Conservation (phyloP, 2,797 vertebrate species). For the Gorsachius magnificus region DNA sequence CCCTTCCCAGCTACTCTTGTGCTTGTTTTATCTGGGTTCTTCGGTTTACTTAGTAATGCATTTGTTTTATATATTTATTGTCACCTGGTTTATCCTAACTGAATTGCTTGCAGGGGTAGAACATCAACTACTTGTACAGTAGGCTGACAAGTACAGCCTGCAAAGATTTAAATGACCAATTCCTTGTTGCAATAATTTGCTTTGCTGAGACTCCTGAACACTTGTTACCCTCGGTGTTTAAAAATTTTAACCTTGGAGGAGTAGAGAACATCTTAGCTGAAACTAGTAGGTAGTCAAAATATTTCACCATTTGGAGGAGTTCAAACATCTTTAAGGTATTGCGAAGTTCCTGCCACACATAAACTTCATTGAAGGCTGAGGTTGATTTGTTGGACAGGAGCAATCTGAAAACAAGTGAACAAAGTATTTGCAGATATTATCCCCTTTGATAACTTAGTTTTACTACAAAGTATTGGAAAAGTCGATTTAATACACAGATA, state of each 20-base stretch:
- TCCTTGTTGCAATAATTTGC: neutral
- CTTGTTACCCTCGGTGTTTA: constrained; percentile 58
- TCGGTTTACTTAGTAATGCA: neutral
- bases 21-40: neutral
- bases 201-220: neutral
- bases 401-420: neutral
- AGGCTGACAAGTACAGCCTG: neutral
- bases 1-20: neutral
- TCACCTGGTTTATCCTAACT: neutral
- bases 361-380: neutral
- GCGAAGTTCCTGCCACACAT: neutral
- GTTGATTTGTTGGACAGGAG: neutral
- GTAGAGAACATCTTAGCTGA: neutral
- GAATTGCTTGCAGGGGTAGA: neutral
- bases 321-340: neutral
- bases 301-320: neutral
- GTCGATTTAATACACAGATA: neutral
- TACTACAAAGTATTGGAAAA: neutral
- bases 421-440: neutral
- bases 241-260: neutral
- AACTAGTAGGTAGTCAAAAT: neutral
- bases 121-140: neutral
- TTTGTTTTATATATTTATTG: neutral
- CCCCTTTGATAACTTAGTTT: neutral
- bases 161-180: neutral